Evolutionary conservation across 1,140 invertebrate species (phyloP), one percentile per base, ranked within the genome.

Genomic region (Drosophila subobscura): DNA sequence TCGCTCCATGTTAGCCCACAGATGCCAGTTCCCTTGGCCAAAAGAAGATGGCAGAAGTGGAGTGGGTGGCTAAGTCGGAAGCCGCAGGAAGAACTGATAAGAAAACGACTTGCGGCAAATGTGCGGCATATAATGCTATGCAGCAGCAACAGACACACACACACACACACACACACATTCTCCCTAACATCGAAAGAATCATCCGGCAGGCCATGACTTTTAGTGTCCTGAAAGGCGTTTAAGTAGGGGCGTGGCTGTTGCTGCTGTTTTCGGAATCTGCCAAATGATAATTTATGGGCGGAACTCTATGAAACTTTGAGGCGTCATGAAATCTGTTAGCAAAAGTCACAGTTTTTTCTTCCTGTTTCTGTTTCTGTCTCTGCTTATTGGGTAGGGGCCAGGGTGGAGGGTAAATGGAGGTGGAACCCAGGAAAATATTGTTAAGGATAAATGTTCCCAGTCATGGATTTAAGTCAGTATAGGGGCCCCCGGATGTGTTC

Each of bases 281-380:
- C 80, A 85, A 85, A 85, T 81, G 68, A 84, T 86, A 86, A 85
- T 85, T 85, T 85, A 85, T 85, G 81, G 81, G 77, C 80, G 81
- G 81, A 66, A 74, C 74, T 53, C 75, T 52, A 63, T 52, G 67
- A 80, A 77, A 86, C 72, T 77, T 79, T 61, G 78, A 70, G 80
- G 81, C 73, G 80, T 85, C 77, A 80, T 80, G 71, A 65, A 85
- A 84, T 73, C 79, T 68, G 74, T 84, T 81, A 67, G 66, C 65
- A 49, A 60, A 71, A 83, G 66, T 71, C 64, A 44, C 51, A 25
- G 33, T 60, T 52, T 64, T 65, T 23, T 22, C 7, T 12, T 7
- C 20, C 22, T 6, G 5, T 10, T 20, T 44, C 14, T 37, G 5
- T 27, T 5, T 27, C 6, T 27, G 5, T 20, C 16, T 20, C 16